Conservation (phyloP, 2,797 vertebrate genomes). For the Phoeniculus purpureus region DNA sequence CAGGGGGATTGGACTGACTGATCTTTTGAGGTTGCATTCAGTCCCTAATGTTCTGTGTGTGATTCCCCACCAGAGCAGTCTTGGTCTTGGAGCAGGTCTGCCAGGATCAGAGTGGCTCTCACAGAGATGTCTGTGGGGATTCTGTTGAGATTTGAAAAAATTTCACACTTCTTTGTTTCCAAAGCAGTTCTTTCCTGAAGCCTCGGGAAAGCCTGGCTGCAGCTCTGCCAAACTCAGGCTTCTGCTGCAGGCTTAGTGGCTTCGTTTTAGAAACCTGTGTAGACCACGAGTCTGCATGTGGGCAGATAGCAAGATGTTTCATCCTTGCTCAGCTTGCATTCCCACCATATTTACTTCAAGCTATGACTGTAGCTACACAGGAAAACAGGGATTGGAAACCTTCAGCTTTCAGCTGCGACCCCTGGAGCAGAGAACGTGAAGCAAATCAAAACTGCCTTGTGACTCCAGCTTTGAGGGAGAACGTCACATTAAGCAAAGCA, state of each 20-base stretch:
- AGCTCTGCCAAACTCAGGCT: not conserved
- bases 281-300: not conserved
- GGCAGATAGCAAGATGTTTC: not conserved
- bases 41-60: no score
- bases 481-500: not conserved
- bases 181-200: not conserved
- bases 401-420: not conserved
- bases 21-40: no score
- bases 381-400: not conserved
- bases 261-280: not conserved
- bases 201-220: not conserved
- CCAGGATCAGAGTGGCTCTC: not conserved
- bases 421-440: not conserved
- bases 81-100: not conserved
- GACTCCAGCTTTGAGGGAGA: not conserved
- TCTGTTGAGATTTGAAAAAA: not conserved
- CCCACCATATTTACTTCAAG: not conserved
- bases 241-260: not conserved
- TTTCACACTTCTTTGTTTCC: not conserved
- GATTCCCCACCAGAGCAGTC: not conserved
- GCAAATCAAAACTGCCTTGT: not conserved
- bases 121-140: not conserved
- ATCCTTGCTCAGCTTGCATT: not conserved
- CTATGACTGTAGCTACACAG: not conserved
- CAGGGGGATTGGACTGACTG: no score